Base-by-base conservation (phyloP, 2,113 vertebrate genomes). In the Mesembrinibis cayennensis region DNA sequence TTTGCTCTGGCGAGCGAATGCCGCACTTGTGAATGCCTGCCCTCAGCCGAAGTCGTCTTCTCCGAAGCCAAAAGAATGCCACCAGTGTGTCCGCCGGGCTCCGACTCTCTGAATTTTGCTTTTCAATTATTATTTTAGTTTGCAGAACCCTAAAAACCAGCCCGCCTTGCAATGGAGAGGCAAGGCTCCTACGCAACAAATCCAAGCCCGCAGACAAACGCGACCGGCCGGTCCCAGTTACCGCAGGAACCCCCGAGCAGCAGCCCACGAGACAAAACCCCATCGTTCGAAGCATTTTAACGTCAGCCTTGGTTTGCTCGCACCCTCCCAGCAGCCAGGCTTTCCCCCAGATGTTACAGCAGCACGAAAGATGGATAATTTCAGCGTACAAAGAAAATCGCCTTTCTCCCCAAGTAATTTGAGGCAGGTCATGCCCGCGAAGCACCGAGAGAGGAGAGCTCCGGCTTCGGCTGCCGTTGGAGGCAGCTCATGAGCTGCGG, bases 331-430 rank as follows among this genome's bases (percentile, higher is more conserved):
- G 58, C 55, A 47, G 42, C 8, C 49, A 23, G 85, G 38, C 38
- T 49, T 49, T 11, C 56, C 23, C 55, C 71, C 50, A 49, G 32
- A 2, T 5, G 9, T 7, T n/a, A 12, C 69, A n/a, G 69, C 1
- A 69, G 44, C 83, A 17, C 25, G 1, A 3, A 18, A 30, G 4
- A 18, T 0, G 2, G 40, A 3, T 2, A 2, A 38, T 86, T 86
- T 25, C 61, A 42, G 20, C 0, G 1, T 1, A 22, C 30, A 78
- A 21, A 44, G 11, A 21, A 69, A 16, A 10, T 11, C 12, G 1
- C 25, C 2, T 47, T 56, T 62, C 47, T 45, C 66, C 55, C 29
- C 56, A 12, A 0, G 1, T 0, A 3, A 5, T 18, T 30, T 0
- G 76, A 42, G 45, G 50, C 25, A 13, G 11, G 11, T 58, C 1